Percentiles rank a stretch among this genome's conserved stretches.
These are phyloP conservation scores for Hemithea aestivaria DNA, from an alignment of 2,888 invertebrate species.

Conservation along the genomic window DNA sequence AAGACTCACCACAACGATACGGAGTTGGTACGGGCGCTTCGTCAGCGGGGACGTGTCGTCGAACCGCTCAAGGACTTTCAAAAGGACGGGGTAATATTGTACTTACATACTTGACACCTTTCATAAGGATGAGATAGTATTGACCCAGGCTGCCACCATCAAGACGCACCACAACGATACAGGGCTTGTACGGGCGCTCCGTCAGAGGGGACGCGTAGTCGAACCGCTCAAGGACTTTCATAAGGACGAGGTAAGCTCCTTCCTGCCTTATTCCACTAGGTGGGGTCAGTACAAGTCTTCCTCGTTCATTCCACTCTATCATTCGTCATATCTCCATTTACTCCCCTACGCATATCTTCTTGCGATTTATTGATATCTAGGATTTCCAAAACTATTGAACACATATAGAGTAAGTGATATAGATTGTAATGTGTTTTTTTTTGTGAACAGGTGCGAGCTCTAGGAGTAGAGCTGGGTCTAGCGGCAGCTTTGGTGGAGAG, in stretches of 20 bases:
- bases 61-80: slow-evolving; percentile 99
- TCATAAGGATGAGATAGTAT: no score
- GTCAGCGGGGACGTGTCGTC: slow-evolving; percentile 90
- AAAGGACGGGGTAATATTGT: slow-evolving; percentile 91
- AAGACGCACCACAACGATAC: slow-evolving; percentile 99
- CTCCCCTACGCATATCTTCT: no score
- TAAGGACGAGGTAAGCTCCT: slow-evolving; percentile 94
- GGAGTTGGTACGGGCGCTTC: slow-evolving; percentile 89
- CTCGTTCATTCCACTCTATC: no score
- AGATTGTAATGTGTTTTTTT: neutral
- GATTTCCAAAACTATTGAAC: no score
- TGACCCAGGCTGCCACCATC: slow-evolving; percentile 98
- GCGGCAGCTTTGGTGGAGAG: slow-evolving; percentile 92
- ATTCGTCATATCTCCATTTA: no score
- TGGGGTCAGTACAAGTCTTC: no score
- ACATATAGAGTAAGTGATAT: no score
- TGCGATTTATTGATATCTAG: no score
- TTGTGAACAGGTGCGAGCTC: slow-evolving; percentile 82
- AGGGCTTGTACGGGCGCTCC: slow-evolving; percentile 89
- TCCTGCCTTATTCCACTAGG: no score
- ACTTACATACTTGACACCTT: no score
- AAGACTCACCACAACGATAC: slow-evolving; percentile 99
- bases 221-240: slow-evolving; percentile 99
- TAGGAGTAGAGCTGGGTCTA: slow-evolving; percentile 94
- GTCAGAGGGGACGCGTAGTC: slow-evolving; percentile 90